A percentile compares a stretch with the other conserved stretches of the same genome.
Conservation (phyloP, 2,113 vertebrate species). For the Camelus bactrianus region DNA sequence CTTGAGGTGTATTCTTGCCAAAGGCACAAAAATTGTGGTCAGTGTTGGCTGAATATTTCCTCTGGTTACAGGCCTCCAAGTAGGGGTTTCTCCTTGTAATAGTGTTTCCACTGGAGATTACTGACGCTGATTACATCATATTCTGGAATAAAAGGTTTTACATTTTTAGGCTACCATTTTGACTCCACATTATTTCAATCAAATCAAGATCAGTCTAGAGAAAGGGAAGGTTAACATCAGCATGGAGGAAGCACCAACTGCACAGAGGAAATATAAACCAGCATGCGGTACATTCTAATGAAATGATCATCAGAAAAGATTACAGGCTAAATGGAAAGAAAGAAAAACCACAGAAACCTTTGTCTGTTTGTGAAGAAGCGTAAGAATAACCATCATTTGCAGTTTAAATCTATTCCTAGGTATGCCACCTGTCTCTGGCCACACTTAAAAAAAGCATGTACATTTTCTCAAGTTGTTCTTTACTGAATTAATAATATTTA, state of each 20-base stretch:
- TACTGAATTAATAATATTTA: slow-evolving; percentile 4
- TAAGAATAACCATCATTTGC: not conserved
- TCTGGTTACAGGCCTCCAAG: not conserved
- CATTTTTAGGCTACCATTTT: not conserved
- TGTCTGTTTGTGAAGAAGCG: not conserved
- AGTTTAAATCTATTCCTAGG: not conserved
- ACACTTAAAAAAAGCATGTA: not conserved
- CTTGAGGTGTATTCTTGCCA: not conserved
- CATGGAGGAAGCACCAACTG: not conserved
- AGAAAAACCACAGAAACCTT: not conserved
- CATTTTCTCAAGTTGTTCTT: slow-evolving; percentile 36
- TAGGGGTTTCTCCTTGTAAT: not conserved
- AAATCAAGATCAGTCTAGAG: not conserved
- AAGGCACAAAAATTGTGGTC: not conserved
- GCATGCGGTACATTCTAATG: not conserved
- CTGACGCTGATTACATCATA: not conserved
- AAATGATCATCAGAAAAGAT: slow-evolving; percentile 19
- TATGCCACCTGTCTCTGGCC: slow-evolving; percentile 7
- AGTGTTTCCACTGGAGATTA: not conserved
- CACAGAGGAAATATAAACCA: not conserved
- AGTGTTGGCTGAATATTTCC: not conserved
- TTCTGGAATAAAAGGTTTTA: not conserved
- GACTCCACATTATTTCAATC: not conserved
- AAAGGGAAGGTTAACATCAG: not conserved
- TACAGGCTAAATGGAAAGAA: not conserved